phyloP scores from a whole-genome alignment of 2,888 invertebrate species.

The Meandrusa payeni region DNA sequence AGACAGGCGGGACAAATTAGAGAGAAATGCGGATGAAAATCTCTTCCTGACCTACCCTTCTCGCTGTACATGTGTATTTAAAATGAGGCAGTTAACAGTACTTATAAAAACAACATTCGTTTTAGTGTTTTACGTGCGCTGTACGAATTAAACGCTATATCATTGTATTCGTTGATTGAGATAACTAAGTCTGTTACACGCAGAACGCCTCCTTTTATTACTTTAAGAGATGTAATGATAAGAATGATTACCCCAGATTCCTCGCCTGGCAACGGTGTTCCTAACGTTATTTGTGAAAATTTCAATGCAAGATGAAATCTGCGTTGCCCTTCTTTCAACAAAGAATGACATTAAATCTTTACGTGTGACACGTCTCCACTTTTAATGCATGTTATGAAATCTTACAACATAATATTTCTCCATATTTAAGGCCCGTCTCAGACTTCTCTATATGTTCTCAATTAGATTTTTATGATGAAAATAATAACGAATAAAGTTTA shows the following conservation, averaged over 20 bases:
- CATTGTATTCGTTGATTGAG: conserved; percentile 3
- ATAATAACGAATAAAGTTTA: too few species aligned
- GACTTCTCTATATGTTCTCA: too few species aligned
- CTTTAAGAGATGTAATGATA: conserved; percentile 22
- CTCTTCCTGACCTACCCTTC: too few species aligned
- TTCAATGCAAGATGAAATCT: conserved; percentile 25
- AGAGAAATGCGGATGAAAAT: too few species aligned
- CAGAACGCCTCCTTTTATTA: conserved; percentile 19
- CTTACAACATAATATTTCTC: not conserved
- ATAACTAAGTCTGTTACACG: conserved; percentile 28
- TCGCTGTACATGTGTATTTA: too few species aligned
- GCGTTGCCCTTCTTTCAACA: not conserved
- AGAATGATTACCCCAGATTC: conserved; percentile 29
- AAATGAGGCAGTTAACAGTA: too few species aligned
- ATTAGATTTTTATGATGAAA: too few species aligned
- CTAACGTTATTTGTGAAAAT: conserved; percentile 31
- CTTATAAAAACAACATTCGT: too few species aligned
- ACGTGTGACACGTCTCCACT: not conserved
- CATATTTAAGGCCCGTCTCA: too few species aligned
- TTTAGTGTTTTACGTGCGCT: too few species aligned
- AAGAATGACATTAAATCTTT: conserved; percentile 1
- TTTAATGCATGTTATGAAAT: conserved; percentile 2
- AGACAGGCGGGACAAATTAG: too few species aligned
- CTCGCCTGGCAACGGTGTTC: conserved; percentile 30
- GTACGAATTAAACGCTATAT: not conserved